A percentile compares a stretch with the other conserved stretches of the same genome.
These are phyloP conservation scores for Rhinoraja longicauda DNA, from an alignment of 2,797 vertebrate genomes.

Conservation along the genomic window DNA sequence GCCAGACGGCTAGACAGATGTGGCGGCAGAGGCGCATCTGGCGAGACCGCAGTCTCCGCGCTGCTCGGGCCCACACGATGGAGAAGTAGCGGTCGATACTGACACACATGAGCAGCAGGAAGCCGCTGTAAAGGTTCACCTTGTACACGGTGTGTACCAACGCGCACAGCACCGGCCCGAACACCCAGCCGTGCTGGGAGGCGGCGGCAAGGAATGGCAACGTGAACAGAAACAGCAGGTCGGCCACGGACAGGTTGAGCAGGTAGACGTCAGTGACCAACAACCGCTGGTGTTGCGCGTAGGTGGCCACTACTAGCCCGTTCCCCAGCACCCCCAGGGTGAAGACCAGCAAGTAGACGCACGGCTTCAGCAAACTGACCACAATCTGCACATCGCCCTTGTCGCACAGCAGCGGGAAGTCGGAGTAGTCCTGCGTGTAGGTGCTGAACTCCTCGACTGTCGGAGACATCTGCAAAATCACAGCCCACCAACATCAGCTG, in stretches of 20 bases:
- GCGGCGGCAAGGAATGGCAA: slow-evolving; percentile 62
- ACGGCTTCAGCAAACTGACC: slow-evolving; percentile 64
- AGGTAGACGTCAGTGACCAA: slow-evolving; percentile 76
- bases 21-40: slow-evolving; percentile 52
- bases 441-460: background rate
- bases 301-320: slow-evolving; percentile 74
- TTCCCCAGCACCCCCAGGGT: slow-evolving; percentile 71
- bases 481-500: background rate
- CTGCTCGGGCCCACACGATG: slow-evolving; percentile 60
- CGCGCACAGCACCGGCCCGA: slow-evolving; percentile 58
- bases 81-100: slow-evolving; percentile 81
- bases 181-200: slow-evolving; percentile 59
- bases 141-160: slow-evolving; percentile 61
- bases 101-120: slow-evolving; percentile 81
- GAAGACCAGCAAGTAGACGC: slow-evolving; percentile 62
- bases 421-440: background rate
- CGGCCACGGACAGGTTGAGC: slow-evolving; percentile 75
- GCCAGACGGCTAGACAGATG: slow-evolving; percentile 55
- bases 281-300: slow-evolving; percentile 56
- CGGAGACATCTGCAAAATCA: background rate
- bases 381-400: slow-evolving; percentile 51
- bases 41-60: slow-evolving; percentile 51
- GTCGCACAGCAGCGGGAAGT: slow-evolving; percentile 53
- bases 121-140: slow-evolving; percentile 78
- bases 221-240: slow-evolving; percentile 75